Percentiles rank a stretch among this genome's conserved stretches.
Evolutionary conservation across 2,888 invertebrate genomes (phyloP).

Genomic region (Barypeithes pellucidus): DNA sequence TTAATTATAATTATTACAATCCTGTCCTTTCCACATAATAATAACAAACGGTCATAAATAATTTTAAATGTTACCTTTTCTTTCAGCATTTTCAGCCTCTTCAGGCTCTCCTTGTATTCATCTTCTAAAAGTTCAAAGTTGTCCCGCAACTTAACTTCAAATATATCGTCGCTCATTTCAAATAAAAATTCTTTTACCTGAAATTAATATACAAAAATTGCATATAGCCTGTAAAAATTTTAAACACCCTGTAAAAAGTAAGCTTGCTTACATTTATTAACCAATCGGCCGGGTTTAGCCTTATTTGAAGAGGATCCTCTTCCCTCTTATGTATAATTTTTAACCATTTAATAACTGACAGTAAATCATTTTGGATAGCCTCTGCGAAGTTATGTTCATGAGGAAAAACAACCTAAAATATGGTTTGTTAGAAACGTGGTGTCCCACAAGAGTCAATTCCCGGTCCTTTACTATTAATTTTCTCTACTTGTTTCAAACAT

Average conservation of each 20-base stretch:
- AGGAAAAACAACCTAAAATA: conserved; percentile 79
- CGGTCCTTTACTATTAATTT: too few relatives aligned
- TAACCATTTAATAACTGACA: conserved; percentile 96
- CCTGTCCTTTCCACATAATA: too few relatives aligned
- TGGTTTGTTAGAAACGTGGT: background rate
- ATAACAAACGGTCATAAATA: too few relatives aligned
- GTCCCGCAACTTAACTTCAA: conserved; percentile 95
- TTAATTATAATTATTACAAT: too few relatives aligned
- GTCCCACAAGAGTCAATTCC: too few relatives aligned
- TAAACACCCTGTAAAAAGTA: background rate
- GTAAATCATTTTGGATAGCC: conserved; percentile 89
- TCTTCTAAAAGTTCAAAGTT: conserved; percentile 96
- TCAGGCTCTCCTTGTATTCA: conserved; percentile 94
- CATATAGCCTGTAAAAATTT: background rate
- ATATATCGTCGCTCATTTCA: conserved; percentile 98
- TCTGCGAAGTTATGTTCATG: conserved; percentile 91
- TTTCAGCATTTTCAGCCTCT: conserved; percentile 90
- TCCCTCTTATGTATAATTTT: conserved; percentile 82
- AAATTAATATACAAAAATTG: too few relatives aligned
- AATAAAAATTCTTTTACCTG: conserved; percentile 90
- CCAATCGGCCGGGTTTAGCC: conserved; percentile 84
- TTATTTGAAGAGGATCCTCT: background rate
- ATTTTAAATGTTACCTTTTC: conserved; percentile 88
- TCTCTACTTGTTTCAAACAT: too few relatives aligned
- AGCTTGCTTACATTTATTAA: conserved; percentile 81